Conservation (phyloP, 2,113 vertebrate species). For the Damaliscus lunatus region DNA sequence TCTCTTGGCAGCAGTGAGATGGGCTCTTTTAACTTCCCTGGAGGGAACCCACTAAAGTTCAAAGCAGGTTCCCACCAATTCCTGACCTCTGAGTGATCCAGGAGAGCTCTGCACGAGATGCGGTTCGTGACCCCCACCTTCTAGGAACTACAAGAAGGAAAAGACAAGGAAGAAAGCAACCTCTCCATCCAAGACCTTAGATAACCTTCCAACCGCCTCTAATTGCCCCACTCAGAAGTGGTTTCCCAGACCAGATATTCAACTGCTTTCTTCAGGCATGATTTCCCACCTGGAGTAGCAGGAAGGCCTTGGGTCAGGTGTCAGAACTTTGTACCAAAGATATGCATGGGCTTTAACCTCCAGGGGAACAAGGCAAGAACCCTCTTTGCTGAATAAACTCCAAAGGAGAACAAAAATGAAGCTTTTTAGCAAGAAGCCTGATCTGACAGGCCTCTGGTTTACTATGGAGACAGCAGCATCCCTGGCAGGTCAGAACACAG, state of each 20-base stretch:
- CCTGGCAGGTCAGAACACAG: neutral
- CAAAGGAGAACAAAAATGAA: neutral
- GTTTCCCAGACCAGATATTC: neutral
- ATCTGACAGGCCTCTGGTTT: neutral
- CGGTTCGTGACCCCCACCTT: neutral
- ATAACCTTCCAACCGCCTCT: neutral
- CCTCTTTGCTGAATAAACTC: neutral
- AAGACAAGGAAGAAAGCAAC: neutral
- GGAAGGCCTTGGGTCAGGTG: neutral
- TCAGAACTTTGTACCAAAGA: neutral
- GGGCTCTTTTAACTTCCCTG: neutral
- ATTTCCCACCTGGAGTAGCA: neutral
- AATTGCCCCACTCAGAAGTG: neutral
- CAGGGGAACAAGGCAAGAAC: neutral
- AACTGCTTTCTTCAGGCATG: neutral
- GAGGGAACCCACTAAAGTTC: constrained; percentile 27
- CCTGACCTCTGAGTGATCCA: neutral
- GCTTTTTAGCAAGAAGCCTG: neutral
- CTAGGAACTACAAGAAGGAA: neutral
- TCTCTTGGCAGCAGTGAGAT: constrained; percentile 33
- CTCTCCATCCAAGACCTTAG: neutral
- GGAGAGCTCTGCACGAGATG: neutral
- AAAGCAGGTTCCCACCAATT: neutral
- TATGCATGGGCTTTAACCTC: neutral
- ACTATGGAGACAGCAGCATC: neutral